Base-by-base conservation (phyloP, 2,888 invertebrate species). In the Invenusta paracnida region DNA sequence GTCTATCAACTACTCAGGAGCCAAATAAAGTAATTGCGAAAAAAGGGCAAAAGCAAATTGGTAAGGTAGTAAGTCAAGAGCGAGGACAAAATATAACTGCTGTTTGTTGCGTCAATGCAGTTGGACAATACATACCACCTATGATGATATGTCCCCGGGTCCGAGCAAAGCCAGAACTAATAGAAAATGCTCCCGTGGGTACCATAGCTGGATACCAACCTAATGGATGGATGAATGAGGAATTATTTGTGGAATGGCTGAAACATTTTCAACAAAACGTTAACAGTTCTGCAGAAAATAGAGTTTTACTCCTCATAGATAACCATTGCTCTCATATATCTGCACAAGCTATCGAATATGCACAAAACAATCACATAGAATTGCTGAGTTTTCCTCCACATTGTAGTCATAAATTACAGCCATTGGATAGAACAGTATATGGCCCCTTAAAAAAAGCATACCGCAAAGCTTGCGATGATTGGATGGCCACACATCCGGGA, bases 381-480 rank as follows among this genome's bases (percentile, higher is more conserved):
- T 27, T 79, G 29, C 29, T 79, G 79, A 79, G 11, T 25, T 79
- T 79, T 79, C 79, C 79, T 79, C 5, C 79, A n/a, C 79, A 79
- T 79, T 79, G 79, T 29, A 79, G 79, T 29, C 79, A 79, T 29
- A 79, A 79, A 27, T 29, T 79, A 23, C 79, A 79, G 79, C 79
- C 79, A 23, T 29, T 79, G 28, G 79, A 79, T 79, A 2, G 79
- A 25, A 79, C 79, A 11, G 28, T 79, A 27, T 79, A 79, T 79
- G 79, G 79, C 29, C 79, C 79, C 5, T 89, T 90, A 81, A 90
- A 91, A 85, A 86, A 87, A 11, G 89, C 88, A 31, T 87, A 88
- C 66, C 89, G 89, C 86, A 88, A 87, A n/a, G 89, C 89, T 0
- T 89, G 89, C 88, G 88, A 90, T 87, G 88, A 89, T 79, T 91